Evolutionary conservation across 2,888 invertebrate genomes (phyloP), one percentile per base, ranked within the genome.

Genomic region (Philereme transversata): DNA sequence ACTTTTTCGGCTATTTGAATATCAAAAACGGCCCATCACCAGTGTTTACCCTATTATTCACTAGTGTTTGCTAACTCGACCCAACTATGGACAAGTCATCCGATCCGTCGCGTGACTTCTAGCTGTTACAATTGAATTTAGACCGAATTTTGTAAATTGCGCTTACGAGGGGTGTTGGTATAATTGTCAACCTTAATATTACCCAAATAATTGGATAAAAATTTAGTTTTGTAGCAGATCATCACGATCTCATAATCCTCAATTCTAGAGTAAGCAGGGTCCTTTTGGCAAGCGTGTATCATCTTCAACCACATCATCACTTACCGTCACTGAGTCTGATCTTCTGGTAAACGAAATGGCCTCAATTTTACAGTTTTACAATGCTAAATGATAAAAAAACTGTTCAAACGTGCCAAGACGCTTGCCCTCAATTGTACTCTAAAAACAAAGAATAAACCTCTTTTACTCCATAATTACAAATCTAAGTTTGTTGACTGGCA

Each of bases 21-120:
- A 6, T 8, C 9, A 34, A 11, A 44, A 11, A 45, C 35, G 36
- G 35, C 40, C 38, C 51, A 59, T 10, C 62, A 57, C 62, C 59
- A 56, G 36, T 89, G 85, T 91, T 90, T 90, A 78, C 84, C 78
- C 80, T 85, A 84, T 88, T 89, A 88, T 90, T 90, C 88, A 90
- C 81, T 65, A 77, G 60, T 90, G 87, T 90, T 90, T 90, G 85
- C 75, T 78, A 78, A 78, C 79, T 73, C 72, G 71, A 60, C 69
- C 71, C 69, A 76, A 78, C 77, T 76, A 69, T 67, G 69, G 74
- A 70, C 73, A 77, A 68, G 65, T 65, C 65, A 69, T 63, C 60
- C 60, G 60, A 69, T 70, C 50, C 65, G 75, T 88, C 71, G 90
- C 90, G 88, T 90, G 89, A 85, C 88, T 82, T 77, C 72, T 69